Base-by-base conservation (phyloP, 2,797 vertebrate genomes). In the Menidia menidia region DNA sequence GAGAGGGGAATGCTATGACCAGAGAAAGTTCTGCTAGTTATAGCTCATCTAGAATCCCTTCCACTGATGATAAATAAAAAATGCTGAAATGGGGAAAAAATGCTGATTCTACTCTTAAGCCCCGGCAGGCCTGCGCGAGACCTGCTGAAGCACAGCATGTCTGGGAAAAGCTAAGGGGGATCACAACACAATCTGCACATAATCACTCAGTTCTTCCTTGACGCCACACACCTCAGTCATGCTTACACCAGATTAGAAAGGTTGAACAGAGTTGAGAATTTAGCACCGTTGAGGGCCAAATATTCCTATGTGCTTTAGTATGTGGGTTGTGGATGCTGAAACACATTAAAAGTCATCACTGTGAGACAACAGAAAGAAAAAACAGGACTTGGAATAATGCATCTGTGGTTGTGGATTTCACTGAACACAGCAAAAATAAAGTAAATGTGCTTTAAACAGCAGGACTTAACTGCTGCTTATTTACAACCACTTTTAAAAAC, bases 81-180 rank as follows among this genome's bases (percentile, higher is more conserved):
- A 83, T 61, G 76, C 80, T 85, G 69, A 78, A 84, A 62, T 68
- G 18, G 14, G 14, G 54, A 35, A 64, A 68, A 82, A 78, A 62
- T 75, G 89, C 88, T 87, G 85, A 90, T 81, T 87, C 60, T 59
- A 71, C 82, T 68, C 39, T 60, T 11, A 64, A 75, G 70, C 69
- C 56, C 0, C 3, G 13, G 80, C 66, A 45, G 69, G 63, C 67
- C 82, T 80, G 63, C 71, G 76, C 75, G 68, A 77, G 82, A 80
- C 85, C 71, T 81, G 81, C 86, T 79, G 77, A 88, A 87, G 88
- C 83, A 75, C 10, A 86, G 77, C 82, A 68, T 79, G 80, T 65
- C 72, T 83, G 76, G 58, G 84, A 87, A 80, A 88, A 60, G 77
- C 67, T 64, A 63, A 82, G 75, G 69, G 52, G 69, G 68, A 68